Conservation (phyloP, 2,113 vertebrate species). For the Ellobius talpinus region DNA sequence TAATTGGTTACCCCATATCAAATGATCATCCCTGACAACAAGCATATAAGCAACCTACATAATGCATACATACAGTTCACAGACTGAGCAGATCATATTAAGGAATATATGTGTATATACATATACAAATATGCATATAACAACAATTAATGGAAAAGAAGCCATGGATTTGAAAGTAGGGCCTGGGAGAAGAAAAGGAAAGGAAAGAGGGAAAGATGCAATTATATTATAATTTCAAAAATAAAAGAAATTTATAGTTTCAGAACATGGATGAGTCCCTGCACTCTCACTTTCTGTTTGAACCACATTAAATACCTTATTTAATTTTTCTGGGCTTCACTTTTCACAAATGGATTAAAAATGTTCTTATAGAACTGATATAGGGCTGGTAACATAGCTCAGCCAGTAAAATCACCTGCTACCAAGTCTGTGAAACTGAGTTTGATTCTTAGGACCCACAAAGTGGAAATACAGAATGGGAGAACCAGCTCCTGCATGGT, state of each 20-base stretch:
- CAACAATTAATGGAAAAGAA: not conserved
- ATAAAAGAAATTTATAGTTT: not conserved
- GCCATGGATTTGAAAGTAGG: not conserved
- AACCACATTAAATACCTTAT: not conserved
- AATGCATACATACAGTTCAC: not conserved
- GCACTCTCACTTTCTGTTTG: not conserved
- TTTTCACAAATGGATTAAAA: not conserved
- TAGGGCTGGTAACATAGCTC: not conserved
- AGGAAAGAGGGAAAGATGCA: not conserved
- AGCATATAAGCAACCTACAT: not conserved
- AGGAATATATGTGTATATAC: not conserved
- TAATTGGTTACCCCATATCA: no score
- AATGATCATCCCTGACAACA: not conserved
- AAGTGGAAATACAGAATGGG: not conserved
- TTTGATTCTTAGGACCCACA: not conserved
- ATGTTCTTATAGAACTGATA: not conserved
- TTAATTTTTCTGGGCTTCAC: not conserved
- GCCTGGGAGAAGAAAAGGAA: not conserved
- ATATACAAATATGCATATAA: not conserved
- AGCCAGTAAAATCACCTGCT: not conserved
- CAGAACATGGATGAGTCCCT: not conserved
- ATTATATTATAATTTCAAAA: not conserved
- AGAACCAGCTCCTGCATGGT: not conserved
- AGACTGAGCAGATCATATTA: not conserved
- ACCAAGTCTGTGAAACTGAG: not conserved